phyloP scores from a whole-genome alignment of 2,797 vertebrate genomes.

The Loris lydekkerianus region DNA sequence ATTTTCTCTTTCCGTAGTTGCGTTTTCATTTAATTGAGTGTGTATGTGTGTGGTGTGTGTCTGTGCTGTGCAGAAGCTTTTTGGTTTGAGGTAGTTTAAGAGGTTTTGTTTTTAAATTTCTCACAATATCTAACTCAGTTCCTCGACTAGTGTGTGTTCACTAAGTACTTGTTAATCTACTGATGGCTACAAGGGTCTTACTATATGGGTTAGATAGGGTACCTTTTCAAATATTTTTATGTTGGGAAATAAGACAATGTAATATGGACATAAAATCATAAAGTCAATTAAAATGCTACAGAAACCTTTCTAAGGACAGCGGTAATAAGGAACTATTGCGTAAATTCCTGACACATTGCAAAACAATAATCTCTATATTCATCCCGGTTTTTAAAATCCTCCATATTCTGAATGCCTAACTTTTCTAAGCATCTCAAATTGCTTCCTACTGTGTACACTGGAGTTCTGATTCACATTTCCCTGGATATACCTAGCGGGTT shows the following conservation, averaged over 20 bases:
- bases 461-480: not conserved
- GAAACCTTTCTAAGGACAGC: not conserved
- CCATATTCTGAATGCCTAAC: not conserved
- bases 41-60: not conserved
- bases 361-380: not conserved
- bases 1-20: not conserved
- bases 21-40: not conserved
- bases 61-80: not conserved
- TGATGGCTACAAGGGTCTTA: not conserved
- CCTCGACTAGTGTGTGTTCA: not conserved
- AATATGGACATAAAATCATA: not conserved
- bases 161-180: not conserved
- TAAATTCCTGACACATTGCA: not conserved
- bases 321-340: not conserved
- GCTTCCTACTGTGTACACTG: rapidly evolving
- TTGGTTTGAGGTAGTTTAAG: not conserved
- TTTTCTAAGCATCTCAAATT: not conserved
- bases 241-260: not conserved
- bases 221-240: not conserved
- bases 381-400: not conserved
- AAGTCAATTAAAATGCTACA: not conserved
- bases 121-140: not conserved
- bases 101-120: not conserved
- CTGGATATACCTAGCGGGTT: not conserved
- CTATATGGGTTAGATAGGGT: not conserved